Evolutionary conservation across 2,797 vertebrate species (phyloP).

Genomic region (Coreius guichenoti): DNA sequence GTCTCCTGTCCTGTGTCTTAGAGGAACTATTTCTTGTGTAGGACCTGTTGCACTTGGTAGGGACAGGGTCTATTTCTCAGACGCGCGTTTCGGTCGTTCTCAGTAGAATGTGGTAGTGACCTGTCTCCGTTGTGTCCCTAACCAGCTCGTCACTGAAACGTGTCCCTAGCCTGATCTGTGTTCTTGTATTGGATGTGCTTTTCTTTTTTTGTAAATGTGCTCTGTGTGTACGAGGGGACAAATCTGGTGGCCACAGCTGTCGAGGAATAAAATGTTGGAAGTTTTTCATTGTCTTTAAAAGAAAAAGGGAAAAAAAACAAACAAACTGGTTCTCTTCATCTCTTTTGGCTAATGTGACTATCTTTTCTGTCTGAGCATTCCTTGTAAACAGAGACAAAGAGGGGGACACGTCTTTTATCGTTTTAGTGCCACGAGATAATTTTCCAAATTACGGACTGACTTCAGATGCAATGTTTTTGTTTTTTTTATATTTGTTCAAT

Average conservation of each 20-base stretch:
- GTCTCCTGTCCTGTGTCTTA: slow-evolving; percentile 76
- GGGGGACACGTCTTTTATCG: slow-evolving; percentile 52
- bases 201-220: slow-evolving; percentile 75
- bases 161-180: slow-evolving; percentile 73
- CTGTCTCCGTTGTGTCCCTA: slow-evolving; percentile 74
- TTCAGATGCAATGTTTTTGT: background rate
- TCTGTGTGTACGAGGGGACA: slow-evolving; percentile 71
- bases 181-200: slow-evolving; percentile 78
- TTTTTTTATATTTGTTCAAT: background rate
- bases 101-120: slow-evolving; percentile 74
- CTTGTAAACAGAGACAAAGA: slow-evolving; percentile 61
- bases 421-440: background rate
- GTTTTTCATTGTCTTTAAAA: slow-evolving; percentile 69
- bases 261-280: slow-evolving; percentile 64
- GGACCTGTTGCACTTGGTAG: slow-evolving; percentile 58
- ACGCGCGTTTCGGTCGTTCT: slow-evolving; percentile 59
- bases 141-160: slow-evolving; percentile 68
- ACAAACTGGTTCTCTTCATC: slow-evolving; percentile 53
- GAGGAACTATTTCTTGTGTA: slow-evolving; percentile 69
- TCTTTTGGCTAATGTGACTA: slow-evolving; percentile 62
- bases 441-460: slow-evolving; percentile 7
- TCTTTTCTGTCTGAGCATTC: slow-evolving; percentile 57
- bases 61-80: slow-evolving; percentile 67
- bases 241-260: slow-evolving; percentile 62
- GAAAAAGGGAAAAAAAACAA: slow-evolving; percentile 47